Conservation (phyloP, 2,113 vertebrate species). For the Formicarius rufipectus region DNA sequence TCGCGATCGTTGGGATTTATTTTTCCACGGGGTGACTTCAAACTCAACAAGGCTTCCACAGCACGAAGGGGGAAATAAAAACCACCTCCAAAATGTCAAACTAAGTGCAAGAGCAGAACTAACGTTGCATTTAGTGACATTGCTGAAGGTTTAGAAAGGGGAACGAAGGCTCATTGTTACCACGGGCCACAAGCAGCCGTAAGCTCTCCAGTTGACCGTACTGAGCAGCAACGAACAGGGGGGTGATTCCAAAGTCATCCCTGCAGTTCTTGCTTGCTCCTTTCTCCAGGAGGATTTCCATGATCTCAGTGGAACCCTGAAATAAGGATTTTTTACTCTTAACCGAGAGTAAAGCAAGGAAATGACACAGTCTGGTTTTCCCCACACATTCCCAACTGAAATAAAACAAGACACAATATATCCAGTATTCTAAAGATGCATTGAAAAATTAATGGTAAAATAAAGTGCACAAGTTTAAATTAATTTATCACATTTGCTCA, state of each 20-base stretch:
- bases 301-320: conserved; percentile 83
- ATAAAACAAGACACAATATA: not conserved
- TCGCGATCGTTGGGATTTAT: not conserved
- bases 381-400: not conserved
- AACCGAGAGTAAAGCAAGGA: not conserved
- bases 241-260: conserved; percentile 90
- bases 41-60: not conserved
- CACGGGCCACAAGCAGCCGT: conserved; percentile 77
- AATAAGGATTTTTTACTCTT: conserved; percentile 24
- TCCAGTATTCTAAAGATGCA: not conserved
- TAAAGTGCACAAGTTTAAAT: not conserved
- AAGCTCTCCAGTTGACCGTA: conserved; percentile 86
- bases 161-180: conserved; percentile 65
- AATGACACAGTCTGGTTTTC: not conserved
- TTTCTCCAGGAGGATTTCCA: conserved; percentile 78
- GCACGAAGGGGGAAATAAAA: not conserved
- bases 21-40: not conserved
- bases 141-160: not conserved
- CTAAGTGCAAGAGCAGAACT: not conserved
- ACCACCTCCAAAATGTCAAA: not conserved
- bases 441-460: not conserved
- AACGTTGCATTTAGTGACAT: not conserved
- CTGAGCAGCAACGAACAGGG: conserved; percentile 92
- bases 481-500: not conserved
- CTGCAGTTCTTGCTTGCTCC: conserved; percentile 79